These are phyloP conservation scores for Apodemia zela DNA, from an alignment of 2,888 invertebrate genomes.

Conservation along the genomic window DNA sequence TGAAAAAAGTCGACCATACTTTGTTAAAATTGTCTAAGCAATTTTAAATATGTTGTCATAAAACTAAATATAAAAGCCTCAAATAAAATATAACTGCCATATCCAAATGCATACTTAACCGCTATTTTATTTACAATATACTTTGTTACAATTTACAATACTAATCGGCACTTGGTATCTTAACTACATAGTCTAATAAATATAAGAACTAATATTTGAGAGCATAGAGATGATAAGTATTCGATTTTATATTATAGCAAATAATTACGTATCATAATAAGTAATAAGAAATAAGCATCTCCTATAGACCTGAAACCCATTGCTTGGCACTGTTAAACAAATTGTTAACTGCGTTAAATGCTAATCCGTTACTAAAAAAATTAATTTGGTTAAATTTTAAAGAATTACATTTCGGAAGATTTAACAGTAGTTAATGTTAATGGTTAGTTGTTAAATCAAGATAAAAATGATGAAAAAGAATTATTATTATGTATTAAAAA, in stretches of 20 bases:
- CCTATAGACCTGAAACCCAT: too few relatives aligned
- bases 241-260: slow-evolving; percentile 13
- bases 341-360: too few relatives aligned
- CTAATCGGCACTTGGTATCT: slow-evolving; percentile 61
- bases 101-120: slow-evolving; percentile 16
- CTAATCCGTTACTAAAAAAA: too few relatives aligned
- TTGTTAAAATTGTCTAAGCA: neutral
- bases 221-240: neutral
- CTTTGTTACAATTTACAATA: slow-evolving; percentile 45
- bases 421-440: neutral
- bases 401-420: too few relatives aligned
- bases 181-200: slow-evolving; percentile 25
- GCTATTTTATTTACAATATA: slow-evolving; percentile 25
- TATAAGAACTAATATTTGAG: neutral
- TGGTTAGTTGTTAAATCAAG: too few relatives aligned
- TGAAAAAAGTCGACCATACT: neutral
- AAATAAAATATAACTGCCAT: slow-evolving; percentile 10
- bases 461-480: too few relatives aligned
- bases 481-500: too few relatives aligned
- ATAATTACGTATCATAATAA: too few relatives aligned
- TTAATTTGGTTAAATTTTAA: too few relatives aligned
- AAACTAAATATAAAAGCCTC: slow-evolving; percentile 9
- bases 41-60: neutral
- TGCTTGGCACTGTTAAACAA: too few relatives aligned
- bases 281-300: too few relatives aligned